phyloP scores from a whole-genome alignment of 1,140 invertebrate genomes.

The Eufriesea mexicana region DNA sequence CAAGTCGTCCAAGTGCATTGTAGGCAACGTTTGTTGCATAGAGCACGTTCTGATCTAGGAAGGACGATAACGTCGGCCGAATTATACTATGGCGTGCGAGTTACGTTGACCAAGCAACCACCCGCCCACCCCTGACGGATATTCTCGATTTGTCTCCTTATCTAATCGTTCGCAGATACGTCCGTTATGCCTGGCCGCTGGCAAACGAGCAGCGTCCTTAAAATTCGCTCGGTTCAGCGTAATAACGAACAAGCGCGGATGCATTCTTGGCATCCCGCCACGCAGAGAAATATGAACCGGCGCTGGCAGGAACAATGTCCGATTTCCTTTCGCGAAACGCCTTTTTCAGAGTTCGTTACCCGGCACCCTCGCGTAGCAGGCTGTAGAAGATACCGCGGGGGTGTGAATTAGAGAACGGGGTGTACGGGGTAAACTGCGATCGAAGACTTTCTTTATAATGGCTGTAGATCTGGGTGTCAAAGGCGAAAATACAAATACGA shows the following conservation, averaged over 20 bases:
- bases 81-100: conserved; percentile 42
- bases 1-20: conserved; percentile 42
- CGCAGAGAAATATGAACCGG: conserved; percentile 51
- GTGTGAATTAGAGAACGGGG: too few species aligned
- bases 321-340: conserved; percentile 24
- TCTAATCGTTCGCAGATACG: conserved; percentile 62
- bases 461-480: too few species aligned
- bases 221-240: conserved; percentile 46
- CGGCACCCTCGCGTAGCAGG: too few species aligned
- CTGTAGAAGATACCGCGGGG: too few species aligned
- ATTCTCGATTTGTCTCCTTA: conserved; percentile 65
- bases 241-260: conserved; percentile 44
- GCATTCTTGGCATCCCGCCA: conserved; percentile 59
- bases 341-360: not conserved
- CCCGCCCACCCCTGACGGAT: conserved; percentile 46
- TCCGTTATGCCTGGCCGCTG: conserved; percentile 29
- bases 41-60: conserved; percentile 44
- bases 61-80: conserved; percentile 53
- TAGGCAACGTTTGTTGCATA: conserved; percentile 27
- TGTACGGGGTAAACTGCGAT: too few species aligned
- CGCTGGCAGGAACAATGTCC: conserved; percentile 23
- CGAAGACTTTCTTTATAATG: too few species aligned
- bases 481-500: too few species aligned
- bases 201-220: conserved; percentile 49
- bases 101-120: conserved; percentile 19